These are phyloP conservation scores for Galerucella nymphaeae DNA, from an alignment of 2,888 invertebrate species.

Conservation along the genomic window DNA sequence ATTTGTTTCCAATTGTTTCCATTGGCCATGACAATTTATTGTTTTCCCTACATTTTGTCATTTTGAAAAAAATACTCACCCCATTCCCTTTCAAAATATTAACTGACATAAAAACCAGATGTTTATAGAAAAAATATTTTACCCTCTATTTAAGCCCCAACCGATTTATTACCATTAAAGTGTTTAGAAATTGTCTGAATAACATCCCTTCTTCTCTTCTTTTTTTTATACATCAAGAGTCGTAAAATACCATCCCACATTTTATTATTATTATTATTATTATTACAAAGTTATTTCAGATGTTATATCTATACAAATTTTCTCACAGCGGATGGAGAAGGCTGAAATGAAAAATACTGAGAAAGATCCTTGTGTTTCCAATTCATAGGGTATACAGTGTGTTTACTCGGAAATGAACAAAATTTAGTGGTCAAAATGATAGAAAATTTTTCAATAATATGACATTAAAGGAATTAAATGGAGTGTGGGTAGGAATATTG, in stretches of 20 bases:
- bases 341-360: not conserved
- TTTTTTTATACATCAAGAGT: not conserved
- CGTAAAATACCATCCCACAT: slow-evolving; percentile 10
- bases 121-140: slow-evolving; percentile 20
- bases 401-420: too few species aligned
- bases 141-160: slow-evolving; percentile 17
- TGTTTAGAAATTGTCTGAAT: slow-evolving; percentile 4
- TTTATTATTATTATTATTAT: slow-evolving; percentile 13
- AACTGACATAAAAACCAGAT: slow-evolving; percentile 14
- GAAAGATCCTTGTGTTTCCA: too few species aligned
- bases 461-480: too few species aligned
- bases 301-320: slow-evolving; percentile 7
- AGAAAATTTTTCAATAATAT: too few species aligned
- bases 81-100: not conserved
- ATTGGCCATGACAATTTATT: too few species aligned
- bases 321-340: not conserved
- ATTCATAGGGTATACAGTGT: too few species aligned
- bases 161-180: slow-evolving; percentile 19
- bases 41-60: too few species aligned
- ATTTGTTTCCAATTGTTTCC: too few species aligned
- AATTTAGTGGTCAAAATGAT: too few species aligned
- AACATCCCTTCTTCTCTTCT: slow-evolving; percentile 14
- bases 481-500: too few species aligned
- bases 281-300: slow-evolving; percentile 26
- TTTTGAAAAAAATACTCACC: not conserved